These are phyloP conservation scores for Lerema accius DNA, from an alignment of 1,140 invertebrate genomes.

Conservation along the genomic window DNA sequence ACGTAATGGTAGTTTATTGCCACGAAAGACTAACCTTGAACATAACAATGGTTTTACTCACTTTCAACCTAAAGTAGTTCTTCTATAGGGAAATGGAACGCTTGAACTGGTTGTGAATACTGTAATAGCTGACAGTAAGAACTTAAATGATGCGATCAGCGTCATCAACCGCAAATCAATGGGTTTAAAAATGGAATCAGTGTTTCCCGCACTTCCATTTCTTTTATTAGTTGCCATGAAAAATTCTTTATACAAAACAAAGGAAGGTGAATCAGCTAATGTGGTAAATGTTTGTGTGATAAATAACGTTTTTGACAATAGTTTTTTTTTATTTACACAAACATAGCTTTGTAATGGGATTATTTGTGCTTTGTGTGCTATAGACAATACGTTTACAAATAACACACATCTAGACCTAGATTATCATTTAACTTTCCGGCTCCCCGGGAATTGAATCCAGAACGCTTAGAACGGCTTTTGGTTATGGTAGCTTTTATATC, in stretches of 20 bases:
- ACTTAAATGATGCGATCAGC: not conserved
- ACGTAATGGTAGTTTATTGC: not conserved
- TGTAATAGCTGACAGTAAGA: not conserved
- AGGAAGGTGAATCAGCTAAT: not conserved
- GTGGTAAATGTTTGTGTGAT: not conserved
- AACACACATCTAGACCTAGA: too few species aligned
- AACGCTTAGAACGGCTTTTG: too few species aligned
- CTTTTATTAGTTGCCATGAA: not conserved
- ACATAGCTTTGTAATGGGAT: too few species aligned
- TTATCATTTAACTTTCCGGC: too few species aligned
- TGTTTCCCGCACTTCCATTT: not conserved
- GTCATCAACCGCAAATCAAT: not conserved
- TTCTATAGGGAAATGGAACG: not conserved
- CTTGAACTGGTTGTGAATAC: not conserved
- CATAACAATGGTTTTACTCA: not conserved
- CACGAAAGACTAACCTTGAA: not conserved
- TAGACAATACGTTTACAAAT: too few species aligned
- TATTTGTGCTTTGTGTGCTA: too few species aligned
- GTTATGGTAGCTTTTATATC: too few species aligned
- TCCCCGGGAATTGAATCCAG: too few species aligned
- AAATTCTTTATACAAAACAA: not conserved
- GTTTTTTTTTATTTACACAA: too few species aligned
- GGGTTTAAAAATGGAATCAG: not conserved
- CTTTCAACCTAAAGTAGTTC: not conserved
- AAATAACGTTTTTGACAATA: too few species aligned